Percentiles rank a stretch among this genome's conserved stretches.
Evolutionary conservation across 1,140 invertebrate species (phyloP).

Genomic region (Gonatopus flavifemur): DNA sequence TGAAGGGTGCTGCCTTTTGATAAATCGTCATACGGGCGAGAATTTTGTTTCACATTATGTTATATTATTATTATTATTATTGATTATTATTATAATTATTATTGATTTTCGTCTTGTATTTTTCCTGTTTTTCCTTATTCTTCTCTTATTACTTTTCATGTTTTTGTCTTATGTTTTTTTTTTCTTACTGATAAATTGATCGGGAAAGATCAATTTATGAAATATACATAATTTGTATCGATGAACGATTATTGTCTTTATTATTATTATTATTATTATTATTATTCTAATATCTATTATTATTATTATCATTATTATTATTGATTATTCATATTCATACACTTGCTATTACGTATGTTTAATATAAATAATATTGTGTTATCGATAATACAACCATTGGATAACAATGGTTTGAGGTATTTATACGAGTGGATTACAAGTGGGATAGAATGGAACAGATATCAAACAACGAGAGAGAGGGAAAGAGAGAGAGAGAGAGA

Average conservation of each 20-base stretch:
- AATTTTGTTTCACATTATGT: no score
- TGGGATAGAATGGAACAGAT: background rate
- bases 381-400: slow-evolving; percentile 25
- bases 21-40: slow-evolving; percentile 1
- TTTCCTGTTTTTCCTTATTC: background rate
- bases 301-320: slow-evolving; percentile 9
- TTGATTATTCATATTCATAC: slow-evolving; percentile 15
- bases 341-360: slow-evolving; percentile 13
- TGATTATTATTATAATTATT: no score
- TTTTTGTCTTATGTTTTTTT: slow-evolving; percentile 3
- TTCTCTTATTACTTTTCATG: slow-evolving; percentile 1
- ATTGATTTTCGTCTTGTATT: no score
- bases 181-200: background rate
- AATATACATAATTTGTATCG: slow-evolving; percentile 8
- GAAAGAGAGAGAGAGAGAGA: background rate
- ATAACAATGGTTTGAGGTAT: slow-evolving; percentile 25
- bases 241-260: slow-evolving; percentile 2
- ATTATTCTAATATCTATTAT: slow-evolving; percentile 5
- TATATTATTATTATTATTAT: no score
- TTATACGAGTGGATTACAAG: slow-evolving; percentile 26
- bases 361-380: slow-evolving; percentile 27
- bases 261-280: background rate
- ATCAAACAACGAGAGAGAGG: no score
- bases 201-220: background rate
- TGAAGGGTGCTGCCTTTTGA: slow-evolving; percentile 19